Evolutionary conservation across 2,797 vertebrate genomes (phyloP), one percentile per base, ranked within the genome.

Genomic region (Rhincodon typus): DNA sequence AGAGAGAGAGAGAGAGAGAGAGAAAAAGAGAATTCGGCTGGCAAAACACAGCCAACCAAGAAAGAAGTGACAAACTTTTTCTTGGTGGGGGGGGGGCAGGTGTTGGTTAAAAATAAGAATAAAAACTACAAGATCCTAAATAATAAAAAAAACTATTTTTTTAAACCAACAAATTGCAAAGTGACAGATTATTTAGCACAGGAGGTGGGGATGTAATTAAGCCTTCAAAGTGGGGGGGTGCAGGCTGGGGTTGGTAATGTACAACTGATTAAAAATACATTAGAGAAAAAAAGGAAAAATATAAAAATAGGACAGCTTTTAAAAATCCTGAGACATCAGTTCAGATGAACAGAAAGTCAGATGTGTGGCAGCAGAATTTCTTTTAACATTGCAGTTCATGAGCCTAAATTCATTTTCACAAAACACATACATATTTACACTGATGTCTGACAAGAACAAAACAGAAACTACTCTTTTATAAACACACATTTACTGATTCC

Each of bases 51-150:
- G 21, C 10, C 66, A 93, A 93, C 7, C 90, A 21, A n/a, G 90
- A 42, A 93, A 42, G 4, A 93, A 38, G 62, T 93, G n/a, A 93
- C n/a, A 93, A 93, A 93, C 90, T 93, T 93, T 93, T 67, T n/a
- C 19, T 38, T 12, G 34, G 8, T 30, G 74, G 10, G 34, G 0
- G 34, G 77, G 34, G 77, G 38, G 17, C 5, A n/a, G n/a, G 5
- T 30, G 34, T 27, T 74, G 27, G 19, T 69, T 69, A 15, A 27
- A 79, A 77, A 77, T n/a, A 30, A 74, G 25, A 1, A 7, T 12
- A 91, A 66, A 91, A 21, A 19, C 2, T 21, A 66, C n/a, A 93
- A 93, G 62, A 42, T 67, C 21, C 62, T 4, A 7, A 69, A 10
- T 62, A 69, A 42, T 93, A 69, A 69, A 67, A 93, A 67, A 93